Evolutionary conservation across 2,113 vertebrate genomes (phyloP).

Genomic region (Anolis carolinensis): DNA sequence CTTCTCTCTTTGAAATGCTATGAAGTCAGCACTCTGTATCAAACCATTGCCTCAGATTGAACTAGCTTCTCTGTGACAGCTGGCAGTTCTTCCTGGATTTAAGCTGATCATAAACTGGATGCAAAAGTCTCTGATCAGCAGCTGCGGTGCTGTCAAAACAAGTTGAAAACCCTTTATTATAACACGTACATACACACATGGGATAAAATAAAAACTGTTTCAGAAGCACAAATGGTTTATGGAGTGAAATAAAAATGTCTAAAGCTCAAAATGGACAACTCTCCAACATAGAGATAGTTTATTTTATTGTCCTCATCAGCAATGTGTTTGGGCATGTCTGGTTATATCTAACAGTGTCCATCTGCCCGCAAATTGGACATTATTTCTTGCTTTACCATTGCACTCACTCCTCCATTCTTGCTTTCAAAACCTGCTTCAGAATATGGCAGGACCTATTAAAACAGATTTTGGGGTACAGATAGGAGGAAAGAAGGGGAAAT

Average conservation of each 20-base stretch:
- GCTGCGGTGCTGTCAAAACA: neutral
- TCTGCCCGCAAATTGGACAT: neutral
- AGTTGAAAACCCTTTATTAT: conserved; percentile 45
- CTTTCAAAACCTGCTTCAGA: neutral
- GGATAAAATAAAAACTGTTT: conserved; percentile 33
- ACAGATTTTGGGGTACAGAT: neutral
- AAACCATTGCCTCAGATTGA: conserved; percentile 46
- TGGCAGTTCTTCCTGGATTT: conserved; percentile 28
- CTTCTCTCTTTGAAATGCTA: conserved; percentile 61
- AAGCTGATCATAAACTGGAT: conserved; percentile 19
- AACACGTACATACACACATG: conserved; percentile 32
- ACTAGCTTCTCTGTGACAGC: conserved; percentile 36
- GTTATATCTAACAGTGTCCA: neutral
- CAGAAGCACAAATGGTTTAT: conserved; percentile 7
- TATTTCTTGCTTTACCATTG: neutral
- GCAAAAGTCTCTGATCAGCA: conserved; percentile 35
- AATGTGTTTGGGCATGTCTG: neutral
- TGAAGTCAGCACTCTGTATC: conserved; percentile 51
- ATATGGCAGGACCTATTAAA: neutral
- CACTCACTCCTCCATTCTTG: neutral
- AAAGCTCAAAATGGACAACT: neutral
- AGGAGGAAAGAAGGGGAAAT: neutral
- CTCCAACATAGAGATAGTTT: conserved; percentile 1
- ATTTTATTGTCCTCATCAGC: neutral
- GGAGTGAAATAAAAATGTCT: conserved; percentile 23